phyloP scores from a whole-genome alignment of 53 echinoderm and acorn worm genomes.

The Paracentrotus lividus region DNA sequence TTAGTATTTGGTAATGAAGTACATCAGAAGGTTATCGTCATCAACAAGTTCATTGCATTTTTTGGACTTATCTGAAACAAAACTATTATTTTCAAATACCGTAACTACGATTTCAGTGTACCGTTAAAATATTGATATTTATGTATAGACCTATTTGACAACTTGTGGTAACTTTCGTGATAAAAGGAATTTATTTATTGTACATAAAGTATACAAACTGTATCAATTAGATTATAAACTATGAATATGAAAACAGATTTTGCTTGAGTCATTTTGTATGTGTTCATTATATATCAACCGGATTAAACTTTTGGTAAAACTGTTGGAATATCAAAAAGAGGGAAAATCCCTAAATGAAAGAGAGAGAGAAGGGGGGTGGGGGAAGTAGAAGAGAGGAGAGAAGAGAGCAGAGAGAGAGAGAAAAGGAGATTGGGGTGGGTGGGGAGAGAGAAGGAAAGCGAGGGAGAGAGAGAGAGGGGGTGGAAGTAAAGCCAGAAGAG shows the following conservation, averaged over 20 bases:
- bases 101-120: background rate
- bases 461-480: background rate
- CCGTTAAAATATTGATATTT: too few relatives aligned
- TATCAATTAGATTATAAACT: conserved; percentile 20
- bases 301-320: too few relatives aligned
- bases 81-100: background rate
- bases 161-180: background rate
- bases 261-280: background rate
- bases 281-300: too few relatives aligned
- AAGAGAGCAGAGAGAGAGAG: background rate
- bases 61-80: background rate
- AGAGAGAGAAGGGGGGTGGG: too few relatives aligned
- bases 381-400: too few relatives aligned
- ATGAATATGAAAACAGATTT: background rate
- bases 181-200: conserved; percentile 27
- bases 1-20: background rate
- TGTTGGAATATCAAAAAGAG: too few relatives aligned
- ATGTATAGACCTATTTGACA: background rate
- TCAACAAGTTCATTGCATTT: background rate
- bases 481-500: too few relatives aligned
- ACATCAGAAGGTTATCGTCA: background rate
- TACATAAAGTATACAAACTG: too few relatives aligned
- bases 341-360: too few relatives aligned
- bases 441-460: background rate
- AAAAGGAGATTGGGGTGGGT: background rate